These are phyloP conservation scores for Drosophila nasuta DNA, from an alignment of 1,140 invertebrate genomes.

Conservation along the genomic window DNA sequence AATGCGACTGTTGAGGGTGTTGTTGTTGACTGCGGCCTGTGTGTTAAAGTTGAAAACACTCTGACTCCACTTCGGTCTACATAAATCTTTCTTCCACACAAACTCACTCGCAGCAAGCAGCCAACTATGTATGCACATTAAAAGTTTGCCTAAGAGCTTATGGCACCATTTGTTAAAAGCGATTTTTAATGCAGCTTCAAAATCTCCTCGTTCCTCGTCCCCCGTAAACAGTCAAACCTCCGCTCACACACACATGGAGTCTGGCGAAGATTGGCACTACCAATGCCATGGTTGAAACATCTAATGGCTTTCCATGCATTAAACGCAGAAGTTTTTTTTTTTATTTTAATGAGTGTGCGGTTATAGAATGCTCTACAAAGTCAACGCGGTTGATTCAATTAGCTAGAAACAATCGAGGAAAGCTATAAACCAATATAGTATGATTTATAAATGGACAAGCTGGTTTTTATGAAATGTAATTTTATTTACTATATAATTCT, in stretches of 20 bases:
- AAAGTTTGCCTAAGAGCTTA: constrained; percentile 80
- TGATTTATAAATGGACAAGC: no score
- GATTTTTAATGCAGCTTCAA: constrained; percentile 80
- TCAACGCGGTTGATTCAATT: not conserved
- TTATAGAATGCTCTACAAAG: constrained; percentile 43
- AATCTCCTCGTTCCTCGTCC: constrained; percentile 20
- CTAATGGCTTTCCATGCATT: constrained; percentile 70
- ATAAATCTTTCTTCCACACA: constrained; percentile 62
- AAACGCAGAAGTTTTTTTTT: constrained; percentile 59
- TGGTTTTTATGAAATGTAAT: no score
- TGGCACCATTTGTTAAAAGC: constrained; percentile 81
- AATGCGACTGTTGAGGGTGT: constrained; percentile 8
- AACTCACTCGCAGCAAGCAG: constrained; percentile 17
- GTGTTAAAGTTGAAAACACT: constrained; percentile 72
- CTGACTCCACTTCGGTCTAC: constrained; percentile 63
- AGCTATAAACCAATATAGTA: no score
- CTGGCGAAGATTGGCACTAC: constrained; percentile 4
- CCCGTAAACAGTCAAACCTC: constrained; percentile 1
- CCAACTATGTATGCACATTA: constrained; percentile 63
- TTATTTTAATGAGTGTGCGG: constrained; percentile 66
- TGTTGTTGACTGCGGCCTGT: constrained; percentile 28
- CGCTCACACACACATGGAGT: not conserved
- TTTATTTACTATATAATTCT: not conserved
- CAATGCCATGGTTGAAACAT: constrained; percentile 45
- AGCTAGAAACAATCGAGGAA: not conserved